Conservation (phyloP, 2,113 vertebrate genomes). For the Neopipo cinnamomea region DNA sequence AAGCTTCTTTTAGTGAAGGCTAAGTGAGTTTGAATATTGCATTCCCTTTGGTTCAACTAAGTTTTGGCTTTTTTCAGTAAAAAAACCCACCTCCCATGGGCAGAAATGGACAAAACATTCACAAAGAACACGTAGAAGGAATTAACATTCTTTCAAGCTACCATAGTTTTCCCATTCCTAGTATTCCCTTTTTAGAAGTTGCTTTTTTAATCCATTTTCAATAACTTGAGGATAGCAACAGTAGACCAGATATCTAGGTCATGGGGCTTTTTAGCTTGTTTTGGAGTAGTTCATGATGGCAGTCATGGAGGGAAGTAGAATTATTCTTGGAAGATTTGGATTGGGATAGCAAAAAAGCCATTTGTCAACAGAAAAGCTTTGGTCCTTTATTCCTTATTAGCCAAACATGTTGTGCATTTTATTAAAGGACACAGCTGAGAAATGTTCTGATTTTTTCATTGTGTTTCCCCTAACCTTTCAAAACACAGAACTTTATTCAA, state of each 20-base stretch:
- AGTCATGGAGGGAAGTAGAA: background rate
- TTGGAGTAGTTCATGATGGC: background rate
- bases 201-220: background rate
- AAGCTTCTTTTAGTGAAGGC: background rate
- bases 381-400: background rate
- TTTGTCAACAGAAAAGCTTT: background rate
- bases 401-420: background rate
- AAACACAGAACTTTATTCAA: conserved; percentile 4
- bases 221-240: background rate
- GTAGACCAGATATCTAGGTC: background rate
- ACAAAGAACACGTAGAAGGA: background rate
- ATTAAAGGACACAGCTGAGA: background rate
- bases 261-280: background rate
- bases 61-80: background rate
- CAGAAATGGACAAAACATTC: background rate
- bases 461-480: background rate
- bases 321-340: background rate
- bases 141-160: background rate
- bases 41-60: background rate
- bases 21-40: background rate
- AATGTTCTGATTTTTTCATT: background rate
- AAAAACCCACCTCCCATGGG: background rate
- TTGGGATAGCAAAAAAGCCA: background rate
- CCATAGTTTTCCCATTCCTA: background rate
- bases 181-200: background rate